Conservation (phyloP, 2,888 invertebrate genomes). For the Andrena marginata region DNA sequence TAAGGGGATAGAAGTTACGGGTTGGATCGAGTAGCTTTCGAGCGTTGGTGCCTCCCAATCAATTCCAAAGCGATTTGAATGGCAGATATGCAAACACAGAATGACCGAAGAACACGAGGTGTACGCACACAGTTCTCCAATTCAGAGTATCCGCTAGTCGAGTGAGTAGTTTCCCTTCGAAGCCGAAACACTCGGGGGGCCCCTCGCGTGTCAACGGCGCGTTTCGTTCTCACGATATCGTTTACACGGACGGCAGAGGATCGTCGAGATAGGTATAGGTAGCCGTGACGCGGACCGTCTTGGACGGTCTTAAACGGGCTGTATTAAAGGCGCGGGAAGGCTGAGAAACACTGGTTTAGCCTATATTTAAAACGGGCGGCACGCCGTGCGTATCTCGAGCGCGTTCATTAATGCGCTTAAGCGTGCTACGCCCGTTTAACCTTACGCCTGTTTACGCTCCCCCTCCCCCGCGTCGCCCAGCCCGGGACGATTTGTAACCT, state of each 20-base stretch:
- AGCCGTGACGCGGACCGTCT: constrained; percentile 30
- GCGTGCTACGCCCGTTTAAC: constrained; percentile 58
- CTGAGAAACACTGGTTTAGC: constrained; percentile 62
- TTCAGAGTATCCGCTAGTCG: too few relatives aligned
- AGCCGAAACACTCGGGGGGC: too few relatives aligned
- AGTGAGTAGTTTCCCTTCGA: too few relatives aligned
- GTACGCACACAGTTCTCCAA: too few relatives aligned
- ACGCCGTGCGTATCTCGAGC: constrained; percentile 63
- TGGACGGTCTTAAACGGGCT: constrained; percentile 23
- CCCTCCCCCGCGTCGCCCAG: not conserved
- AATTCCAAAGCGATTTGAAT: too few relatives aligned
- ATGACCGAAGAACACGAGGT: too few relatives aligned
- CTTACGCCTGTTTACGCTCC: constrained; percentile 57
- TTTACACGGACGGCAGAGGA: constrained; percentile 21
- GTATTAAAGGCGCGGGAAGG: constrained; percentile 18
- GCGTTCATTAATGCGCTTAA: constrained; percentile 64
- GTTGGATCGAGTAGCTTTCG: too few relatives aligned
- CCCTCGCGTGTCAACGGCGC: not conserved
- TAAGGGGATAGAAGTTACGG: too few relatives aligned
- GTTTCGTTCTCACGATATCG: constrained; percentile 40
- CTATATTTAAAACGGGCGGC: constrained; percentile 65
- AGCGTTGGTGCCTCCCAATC: too few relatives aligned
- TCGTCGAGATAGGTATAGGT: not conserved
- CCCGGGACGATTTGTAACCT: constrained; percentile 59
- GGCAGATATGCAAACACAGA: too few relatives aligned